phyloP scores from a whole-genome alignment of 2,113 vertebrate genomes.

The Suncus etruscus region DNA sequence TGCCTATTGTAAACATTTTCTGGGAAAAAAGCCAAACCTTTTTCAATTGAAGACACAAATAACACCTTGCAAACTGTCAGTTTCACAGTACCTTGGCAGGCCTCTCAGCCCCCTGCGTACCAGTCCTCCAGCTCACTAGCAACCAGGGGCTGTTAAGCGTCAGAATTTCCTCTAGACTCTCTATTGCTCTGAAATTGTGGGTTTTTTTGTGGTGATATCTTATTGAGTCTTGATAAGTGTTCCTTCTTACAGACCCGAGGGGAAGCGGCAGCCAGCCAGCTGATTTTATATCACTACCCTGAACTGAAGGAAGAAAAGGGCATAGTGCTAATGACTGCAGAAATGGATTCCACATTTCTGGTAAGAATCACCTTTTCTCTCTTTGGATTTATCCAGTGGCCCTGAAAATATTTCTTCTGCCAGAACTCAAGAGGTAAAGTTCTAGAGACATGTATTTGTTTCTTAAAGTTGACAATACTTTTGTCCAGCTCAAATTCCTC shows the following conservation, averaged over 20 bases:
- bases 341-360: constrained; percentile 94
- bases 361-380: constrained; percentile 85
- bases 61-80: constrained; percentile 72
- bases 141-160: constrained; percentile 62
- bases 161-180: constrained; percentile 62
- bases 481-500: constrained; percentile 55
- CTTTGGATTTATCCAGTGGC: constrained; percentile 42
- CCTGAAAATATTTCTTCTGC: constrained; percentile 22
- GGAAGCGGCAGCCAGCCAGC: constrained; percentile 93
- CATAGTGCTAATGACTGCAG: constrained; percentile 97
- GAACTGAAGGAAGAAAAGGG: constrained; percentile 95
- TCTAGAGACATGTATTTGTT: constrained; percentile 42
- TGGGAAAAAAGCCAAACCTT: constrained; percentile 78
- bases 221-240: constrained; percentile 68
- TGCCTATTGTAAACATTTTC: constrained; percentile 78
- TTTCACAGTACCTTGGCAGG: constrained; percentile 55
- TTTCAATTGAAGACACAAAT: constrained; percentile 80
- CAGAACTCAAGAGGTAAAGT: constrained; percentile 40
- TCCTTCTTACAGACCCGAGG: constrained; percentile 89
- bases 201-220: constrained; percentile 57
- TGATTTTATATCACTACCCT: constrained; percentile 95
- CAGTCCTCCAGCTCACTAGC: constrained; percentile 55
- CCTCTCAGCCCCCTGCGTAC: constrained; percentile 29
- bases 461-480: constrained; percentile 56
- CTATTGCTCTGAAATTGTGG: constrained; percentile 67